phyloP scores from a whole-genome alignment of 23 tunicate species.

The Trididemnum nubilum region DNA sequence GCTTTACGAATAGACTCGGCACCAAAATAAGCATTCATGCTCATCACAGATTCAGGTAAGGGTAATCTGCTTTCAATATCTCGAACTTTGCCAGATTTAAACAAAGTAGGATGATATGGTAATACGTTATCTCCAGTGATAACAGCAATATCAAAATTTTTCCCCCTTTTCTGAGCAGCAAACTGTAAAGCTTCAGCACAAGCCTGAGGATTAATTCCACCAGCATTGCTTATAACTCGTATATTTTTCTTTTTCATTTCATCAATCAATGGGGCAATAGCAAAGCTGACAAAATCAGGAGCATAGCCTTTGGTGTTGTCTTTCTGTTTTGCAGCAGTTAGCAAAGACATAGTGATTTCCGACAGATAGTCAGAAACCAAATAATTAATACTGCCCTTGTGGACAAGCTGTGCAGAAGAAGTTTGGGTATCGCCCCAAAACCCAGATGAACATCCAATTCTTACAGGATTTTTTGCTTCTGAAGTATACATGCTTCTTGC shows the following conservation, averaged over 20 bases:
- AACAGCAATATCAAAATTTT: conserved; percentile 54
- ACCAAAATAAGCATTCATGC: conserved; percentile 98
- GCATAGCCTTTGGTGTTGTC: conserved; percentile 83
- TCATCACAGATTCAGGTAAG: conserved; percentile 65
- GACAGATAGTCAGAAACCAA: conserved; percentile 92
- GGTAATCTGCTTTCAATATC: conserved; percentile 49
- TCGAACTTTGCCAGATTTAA: conserved; percentile 6
- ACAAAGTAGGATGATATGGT: conserved; percentile 18
- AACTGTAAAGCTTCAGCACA: conserved; percentile 62
- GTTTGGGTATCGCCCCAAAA: conserved; percentile 92
- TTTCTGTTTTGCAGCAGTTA: conserved; percentile 74
- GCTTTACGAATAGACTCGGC: conserved; percentile 75
- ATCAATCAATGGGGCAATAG: conserved; percentile 58
- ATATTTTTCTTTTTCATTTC: conserved; percentile 45
- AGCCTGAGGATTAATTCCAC: conserved; percentile 88
- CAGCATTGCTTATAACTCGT: conserved; percentile 88
- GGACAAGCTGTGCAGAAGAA: conserved; percentile 70
- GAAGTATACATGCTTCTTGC: too few species aligned
- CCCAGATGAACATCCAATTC: conserved; percentile 95
- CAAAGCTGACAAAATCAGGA: conserved; percentile 77
- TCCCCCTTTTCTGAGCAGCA: conserved; percentile 51
- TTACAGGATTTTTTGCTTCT: conserved; percentile 25
- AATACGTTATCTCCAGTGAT: conserved; percentile 75
- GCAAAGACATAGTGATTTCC: conserved; percentile 95
- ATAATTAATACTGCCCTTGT: conserved; percentile 72